phyloP scores from a whole-genome alignment of 2,113 vertebrate genomes.

The Grammomys dolichurus region DNA sequence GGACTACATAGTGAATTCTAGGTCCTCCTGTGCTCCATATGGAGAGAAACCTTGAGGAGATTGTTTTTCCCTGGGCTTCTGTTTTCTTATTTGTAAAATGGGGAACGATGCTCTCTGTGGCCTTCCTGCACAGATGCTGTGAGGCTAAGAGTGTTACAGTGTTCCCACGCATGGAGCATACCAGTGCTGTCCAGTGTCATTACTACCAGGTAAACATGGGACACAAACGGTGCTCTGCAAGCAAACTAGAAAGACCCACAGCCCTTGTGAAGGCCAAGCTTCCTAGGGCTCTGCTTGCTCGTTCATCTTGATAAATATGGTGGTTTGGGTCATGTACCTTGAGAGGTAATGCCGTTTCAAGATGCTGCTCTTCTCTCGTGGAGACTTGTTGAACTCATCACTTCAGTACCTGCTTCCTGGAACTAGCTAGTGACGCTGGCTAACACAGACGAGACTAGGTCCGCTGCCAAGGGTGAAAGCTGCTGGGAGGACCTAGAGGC shows the following conservation, averaged over 20 bases:
- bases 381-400: neutral
- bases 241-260: neutral
- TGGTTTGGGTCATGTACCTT: neutral
- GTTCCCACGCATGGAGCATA: neutral
- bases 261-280: neutral
- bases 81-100: constrained; percentile 67
- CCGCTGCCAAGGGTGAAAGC: neutral
- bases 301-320: neutral
- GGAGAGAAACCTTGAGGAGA: neutral
- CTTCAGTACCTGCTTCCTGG: neutral
- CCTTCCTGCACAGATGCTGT: neutral
- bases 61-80: neutral
- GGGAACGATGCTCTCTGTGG: neutral
- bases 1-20: neutral
- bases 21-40: neutral
- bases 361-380: neutral
- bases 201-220: neutral
- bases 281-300: neutral
- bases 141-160: neutral
- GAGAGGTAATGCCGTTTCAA: neutral
- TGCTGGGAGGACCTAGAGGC: neutral
- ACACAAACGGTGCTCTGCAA: neutral
- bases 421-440: neutral
- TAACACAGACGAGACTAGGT: neutral
- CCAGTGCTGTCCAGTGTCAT: neutral